phyloP scores from a whole-genome alignment of 2,797 vertebrate genomes.

The Danio aesculapii region DNA sequence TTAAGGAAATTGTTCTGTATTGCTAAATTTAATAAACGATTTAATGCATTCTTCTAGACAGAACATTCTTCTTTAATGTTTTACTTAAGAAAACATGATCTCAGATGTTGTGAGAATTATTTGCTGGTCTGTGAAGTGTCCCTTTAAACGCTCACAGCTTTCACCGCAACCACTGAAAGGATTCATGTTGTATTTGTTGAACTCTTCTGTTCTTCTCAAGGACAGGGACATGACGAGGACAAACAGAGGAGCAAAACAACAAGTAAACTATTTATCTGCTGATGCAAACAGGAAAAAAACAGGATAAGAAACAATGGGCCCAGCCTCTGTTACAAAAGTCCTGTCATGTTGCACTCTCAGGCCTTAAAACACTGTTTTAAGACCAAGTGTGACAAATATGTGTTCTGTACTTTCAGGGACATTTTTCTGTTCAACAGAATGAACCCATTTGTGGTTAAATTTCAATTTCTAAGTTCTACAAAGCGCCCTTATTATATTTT shows the following conservation, averaged over 20 bases:
- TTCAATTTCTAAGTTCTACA: not conserved
- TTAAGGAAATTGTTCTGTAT: too few species aligned
- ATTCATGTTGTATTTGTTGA: conserved; percentile 28
- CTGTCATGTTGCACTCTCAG: not conserved
- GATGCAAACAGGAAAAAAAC: conserved; percentile 34
- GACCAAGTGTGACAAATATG: conserved; percentile 10
- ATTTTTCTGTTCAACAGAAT: not conserved
- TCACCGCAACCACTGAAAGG: not conserved
- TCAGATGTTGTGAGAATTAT: too few species aligned
- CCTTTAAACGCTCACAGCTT: not conserved
- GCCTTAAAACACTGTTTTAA: not conserved
- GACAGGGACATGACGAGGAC: conserved; percentile 11
- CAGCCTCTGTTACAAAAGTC: conserved; percentile 9
- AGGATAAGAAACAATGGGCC: not conserved
- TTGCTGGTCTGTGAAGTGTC: too few species aligned
- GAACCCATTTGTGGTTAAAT: not conserved
- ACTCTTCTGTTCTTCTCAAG: conserved; percentile 31
- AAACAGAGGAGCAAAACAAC: conserved; percentile 13
- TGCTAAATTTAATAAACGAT: too few species aligned
- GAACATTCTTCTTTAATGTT: too few species aligned
- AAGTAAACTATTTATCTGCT: conserved; percentile 34
- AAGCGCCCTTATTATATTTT: too few species aligned
- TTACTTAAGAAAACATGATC: too few species aligned
- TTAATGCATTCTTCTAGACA: too few species aligned
- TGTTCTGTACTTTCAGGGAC: not conserved